phyloP scores from a whole-genome alignment of 2,113 vertebrate genomes.

The Vulpes ferrilata region DNA sequence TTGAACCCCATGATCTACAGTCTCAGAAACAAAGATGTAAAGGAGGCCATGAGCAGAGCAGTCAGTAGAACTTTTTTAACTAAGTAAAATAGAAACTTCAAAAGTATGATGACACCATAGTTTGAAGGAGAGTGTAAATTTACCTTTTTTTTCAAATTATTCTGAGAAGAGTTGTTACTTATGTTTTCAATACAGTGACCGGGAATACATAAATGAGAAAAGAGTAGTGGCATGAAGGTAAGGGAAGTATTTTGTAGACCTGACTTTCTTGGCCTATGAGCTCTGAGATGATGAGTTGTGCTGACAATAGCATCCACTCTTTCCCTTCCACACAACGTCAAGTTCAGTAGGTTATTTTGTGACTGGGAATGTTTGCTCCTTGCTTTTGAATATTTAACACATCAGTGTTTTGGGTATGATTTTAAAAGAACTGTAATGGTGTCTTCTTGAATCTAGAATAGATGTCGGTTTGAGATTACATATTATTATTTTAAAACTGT shows the following conservation, averaged over 20 bases:
- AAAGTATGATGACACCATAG: background rate
- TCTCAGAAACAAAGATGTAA: constrained; percentile 48
- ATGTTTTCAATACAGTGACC: background rate
- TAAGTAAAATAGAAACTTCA: background rate
- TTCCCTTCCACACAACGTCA: background rate
- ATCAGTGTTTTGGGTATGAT: background rate
- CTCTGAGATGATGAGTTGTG: background rate
- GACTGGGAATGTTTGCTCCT: background rate
- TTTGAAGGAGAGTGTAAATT: background rate
- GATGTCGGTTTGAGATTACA: background rate
- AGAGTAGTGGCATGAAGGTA: fast-evolving
- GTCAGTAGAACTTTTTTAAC: background rate
- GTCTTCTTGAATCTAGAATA: background rate
- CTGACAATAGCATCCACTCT: background rate
- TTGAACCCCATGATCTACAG: constrained; percentile 61
- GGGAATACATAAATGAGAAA: background rate
- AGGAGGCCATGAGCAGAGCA: constrained; percentile 37
- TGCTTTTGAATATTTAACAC: background rate
- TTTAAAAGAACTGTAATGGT: background rate
- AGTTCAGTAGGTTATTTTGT: background rate
- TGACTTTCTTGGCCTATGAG: background rate
- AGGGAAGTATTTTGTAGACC: background rate
- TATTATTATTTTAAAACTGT: background rate
- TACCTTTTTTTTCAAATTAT: background rate
- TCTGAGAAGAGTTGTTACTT: background rate